A percentile compares a stretch with the other conserved stretches of the same genome.
These are phyloP conservation scores for Gymnopithys bicolor DNA, from an alignment of 2,797 vertebrate species.

Conservation along the genomic window DNA sequence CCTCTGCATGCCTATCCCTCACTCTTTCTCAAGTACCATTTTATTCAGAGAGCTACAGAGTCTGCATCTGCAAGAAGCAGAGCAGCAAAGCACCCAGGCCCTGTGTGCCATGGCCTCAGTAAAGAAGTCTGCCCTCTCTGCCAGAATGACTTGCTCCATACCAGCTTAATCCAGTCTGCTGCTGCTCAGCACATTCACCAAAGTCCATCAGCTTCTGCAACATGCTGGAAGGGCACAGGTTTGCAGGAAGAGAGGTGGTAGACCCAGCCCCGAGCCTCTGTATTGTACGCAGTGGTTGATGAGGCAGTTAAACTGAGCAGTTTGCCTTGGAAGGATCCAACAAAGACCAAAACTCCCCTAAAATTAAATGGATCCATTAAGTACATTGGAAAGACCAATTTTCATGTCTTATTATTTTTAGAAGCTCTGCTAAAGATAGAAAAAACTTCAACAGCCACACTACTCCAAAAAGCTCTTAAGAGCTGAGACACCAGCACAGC, in stretches of 20 bases:
- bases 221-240: neutral
- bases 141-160: neutral
- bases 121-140: neutral
- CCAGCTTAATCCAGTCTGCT: neutral
- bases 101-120: fast-evolving
- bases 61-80: neutral
- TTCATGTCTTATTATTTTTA: neutral
- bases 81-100: neutral
- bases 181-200: neutral
- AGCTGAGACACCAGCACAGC: neutral
- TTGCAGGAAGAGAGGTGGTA: neutral
- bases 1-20: neutral
- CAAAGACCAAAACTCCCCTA: neutral
- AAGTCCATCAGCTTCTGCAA: neutral
- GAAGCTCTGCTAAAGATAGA: neutral
- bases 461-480: neutral
- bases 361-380: neutral
- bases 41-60: neutral
- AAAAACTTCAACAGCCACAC: neutral
- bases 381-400: neutral
- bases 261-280: neutral
- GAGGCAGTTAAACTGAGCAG: neutral
- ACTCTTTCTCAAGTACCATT: neutral
- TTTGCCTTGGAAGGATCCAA: neutral
- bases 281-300: neutral